These are phyloP conservation scores for Anthophora plumipes DNA, from an alignment of 2,888 invertebrate species.

Conservation along the genomic window DNA sequence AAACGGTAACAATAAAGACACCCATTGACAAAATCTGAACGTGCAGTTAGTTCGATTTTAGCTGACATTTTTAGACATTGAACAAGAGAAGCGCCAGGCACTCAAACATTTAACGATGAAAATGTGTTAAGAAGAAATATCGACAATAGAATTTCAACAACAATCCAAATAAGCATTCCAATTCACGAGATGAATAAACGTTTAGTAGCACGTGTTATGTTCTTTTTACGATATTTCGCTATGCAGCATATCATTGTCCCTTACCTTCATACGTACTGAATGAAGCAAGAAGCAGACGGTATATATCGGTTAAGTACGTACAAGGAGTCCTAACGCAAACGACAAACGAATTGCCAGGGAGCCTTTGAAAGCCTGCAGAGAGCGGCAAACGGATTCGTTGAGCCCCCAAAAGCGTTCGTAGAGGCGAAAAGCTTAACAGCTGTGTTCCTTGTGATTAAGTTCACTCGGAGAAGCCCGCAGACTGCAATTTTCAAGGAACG, in stretches of 20 bases:
- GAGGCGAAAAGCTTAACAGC: constrained; percentile 44
- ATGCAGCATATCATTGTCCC: neutral
- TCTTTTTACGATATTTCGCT: neutral
- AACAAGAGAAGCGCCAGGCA: too few relatives aligned
- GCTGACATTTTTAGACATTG: too few relatives aligned
- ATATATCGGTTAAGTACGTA: constrained; percentile 23
- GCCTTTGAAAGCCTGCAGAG: constrained; percentile 15
- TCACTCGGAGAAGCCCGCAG: constrained; percentile 35
- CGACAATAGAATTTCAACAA: neutral
- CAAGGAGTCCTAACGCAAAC: constrained; percentile 24
- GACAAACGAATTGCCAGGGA: constrained; percentile 39
- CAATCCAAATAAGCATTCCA: neutral
- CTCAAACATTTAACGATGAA: too few relatives aligned
- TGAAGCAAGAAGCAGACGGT: neutral
- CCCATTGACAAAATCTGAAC: too few relatives aligned
- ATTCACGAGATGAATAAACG: neutral
- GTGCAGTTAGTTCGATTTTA: too few relatives aligned
- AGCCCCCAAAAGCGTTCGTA: constrained; percentile 27
- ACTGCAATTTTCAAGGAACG: constrained; percentile 44
- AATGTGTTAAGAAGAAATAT: neutral
- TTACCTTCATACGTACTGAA: neutral
- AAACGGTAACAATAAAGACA: too few relatives aligned
- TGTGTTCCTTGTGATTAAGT: constrained; percentile 54
- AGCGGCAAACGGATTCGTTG: constrained; percentile 35
- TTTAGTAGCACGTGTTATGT: neutral